Conservation (phyloP, 2,888 invertebrate genomes). For the Ormyrus thymus region DNA sequence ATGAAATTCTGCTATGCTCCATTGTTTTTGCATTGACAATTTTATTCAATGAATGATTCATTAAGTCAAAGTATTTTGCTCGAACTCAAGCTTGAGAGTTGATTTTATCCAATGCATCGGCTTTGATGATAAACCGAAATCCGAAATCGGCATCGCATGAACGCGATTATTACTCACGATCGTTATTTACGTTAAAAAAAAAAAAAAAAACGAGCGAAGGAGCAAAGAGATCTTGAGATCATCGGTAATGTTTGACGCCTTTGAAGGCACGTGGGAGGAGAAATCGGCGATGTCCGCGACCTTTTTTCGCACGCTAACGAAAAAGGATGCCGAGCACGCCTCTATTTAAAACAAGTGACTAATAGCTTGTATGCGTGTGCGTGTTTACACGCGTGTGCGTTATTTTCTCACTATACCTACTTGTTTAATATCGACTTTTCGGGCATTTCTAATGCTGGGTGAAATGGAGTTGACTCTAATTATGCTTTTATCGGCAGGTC, state of each 20-base stretch:
- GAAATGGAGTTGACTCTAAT: no score
- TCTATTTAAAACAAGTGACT: slow-evolving; percentile 57
- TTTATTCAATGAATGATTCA: no score
- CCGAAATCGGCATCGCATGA: no score
- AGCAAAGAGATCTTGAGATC: slow-evolving; percentile 25
- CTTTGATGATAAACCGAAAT: no score
- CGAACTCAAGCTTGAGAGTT: no score
- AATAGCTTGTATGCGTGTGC: slow-evolving; percentile 21
- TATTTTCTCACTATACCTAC: not conserved
- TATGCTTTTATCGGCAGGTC: slow-evolving; percentile 80
- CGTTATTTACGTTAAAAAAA: no score
- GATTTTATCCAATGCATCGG: no score
- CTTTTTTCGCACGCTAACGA: slow-evolving; percentile 16
- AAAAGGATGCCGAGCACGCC: slow-evolving; percentile 48
- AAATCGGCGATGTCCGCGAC: not conserved
- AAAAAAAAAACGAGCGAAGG: not conserved
- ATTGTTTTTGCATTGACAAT: no score
- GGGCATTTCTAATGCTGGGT: not conserved
- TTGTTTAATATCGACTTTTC: not conserved
- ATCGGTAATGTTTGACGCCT: not conserved
- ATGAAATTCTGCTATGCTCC: no score
- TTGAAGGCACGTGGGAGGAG: slow-evolving; percentile 18
- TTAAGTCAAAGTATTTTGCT: no score
- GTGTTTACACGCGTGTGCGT: not conserved
- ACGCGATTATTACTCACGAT: no score